Percentiles rank a stretch among this genome's conserved stretches.
Evolutionary conservation across 2,113 vertebrate genomes (phyloP).

Genomic region (Aptenodytes patagonicus): DNA sequence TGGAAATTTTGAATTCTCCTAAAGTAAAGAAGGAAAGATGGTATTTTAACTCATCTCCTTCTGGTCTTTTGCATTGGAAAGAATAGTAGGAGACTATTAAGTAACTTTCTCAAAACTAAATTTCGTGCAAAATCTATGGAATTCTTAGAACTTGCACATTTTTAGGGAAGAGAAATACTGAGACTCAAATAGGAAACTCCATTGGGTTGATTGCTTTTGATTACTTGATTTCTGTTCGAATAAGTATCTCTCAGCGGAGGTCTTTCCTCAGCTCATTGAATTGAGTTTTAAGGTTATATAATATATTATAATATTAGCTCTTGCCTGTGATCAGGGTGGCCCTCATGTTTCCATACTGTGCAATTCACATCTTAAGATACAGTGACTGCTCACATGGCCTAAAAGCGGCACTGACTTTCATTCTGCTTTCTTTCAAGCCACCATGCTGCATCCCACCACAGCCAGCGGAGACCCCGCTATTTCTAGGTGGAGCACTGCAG

Average conservation of each 20-base stretch:
- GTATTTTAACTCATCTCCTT: background rate
- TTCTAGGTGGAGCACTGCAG: background rate
- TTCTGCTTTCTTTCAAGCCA: background rate
- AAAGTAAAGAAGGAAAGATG: background rate
- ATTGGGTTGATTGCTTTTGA: background rate
- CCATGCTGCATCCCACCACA: background rate
- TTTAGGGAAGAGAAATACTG: background rate
- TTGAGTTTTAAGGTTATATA: background rate
- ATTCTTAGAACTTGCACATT: background rate
- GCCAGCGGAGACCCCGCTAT: accelerated
- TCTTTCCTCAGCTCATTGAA: background rate
- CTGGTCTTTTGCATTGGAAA: background rate
- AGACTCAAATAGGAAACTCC: background rate
- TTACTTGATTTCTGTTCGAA: background rate
- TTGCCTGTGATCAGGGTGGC: background rate
- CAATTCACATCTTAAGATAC: background rate
- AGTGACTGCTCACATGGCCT: background rate
- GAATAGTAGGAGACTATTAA: background rate
- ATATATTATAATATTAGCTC: background rate
- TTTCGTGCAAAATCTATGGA: background rate
- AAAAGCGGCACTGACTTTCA: background rate
- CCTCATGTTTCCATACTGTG: background rate
- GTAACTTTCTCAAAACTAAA: background rate
- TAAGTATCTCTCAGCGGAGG: background rate
- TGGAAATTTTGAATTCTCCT: background rate